Conservation (phyloP, 2,888 invertebrate species). For the Pristionchus arcanus region DNA sequence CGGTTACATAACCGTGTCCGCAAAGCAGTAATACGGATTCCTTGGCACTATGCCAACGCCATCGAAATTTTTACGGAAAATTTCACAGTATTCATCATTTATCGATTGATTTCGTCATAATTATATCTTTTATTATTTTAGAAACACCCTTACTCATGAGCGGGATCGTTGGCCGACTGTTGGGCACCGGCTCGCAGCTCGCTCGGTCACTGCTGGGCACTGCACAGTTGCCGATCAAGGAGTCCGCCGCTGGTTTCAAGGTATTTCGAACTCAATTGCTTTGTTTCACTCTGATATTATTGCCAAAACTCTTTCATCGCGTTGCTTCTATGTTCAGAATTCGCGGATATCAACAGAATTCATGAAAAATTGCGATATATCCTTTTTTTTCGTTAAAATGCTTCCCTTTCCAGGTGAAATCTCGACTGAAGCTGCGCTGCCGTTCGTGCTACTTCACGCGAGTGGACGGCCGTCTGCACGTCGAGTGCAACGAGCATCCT, state of each 20-base stretch:
- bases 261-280: not conserved
- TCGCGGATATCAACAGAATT: no score
- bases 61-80: not conserved
- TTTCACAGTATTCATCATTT: not conserved
- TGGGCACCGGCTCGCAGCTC: not conserved
- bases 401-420: conserved; percentile 64
- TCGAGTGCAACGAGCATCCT: conserved; percentile 73
- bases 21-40: not conserved
- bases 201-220: conserved; percentile 53
- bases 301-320: not conserved
- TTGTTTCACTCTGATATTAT: not conserved
- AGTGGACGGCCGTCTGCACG: conserved; percentile 74
- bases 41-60: not conserved
- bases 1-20: not conserved
- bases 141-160: conserved; percentile 46
- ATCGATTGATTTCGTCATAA: not conserved
- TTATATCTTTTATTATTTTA: not conserved
- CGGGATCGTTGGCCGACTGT: conserved; percentile 31
- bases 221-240: conserved; percentile 31
- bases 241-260: conserved; percentile 55
- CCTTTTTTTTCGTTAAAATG: not conserved
- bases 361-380: no score
- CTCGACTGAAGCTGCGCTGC: conserved; percentile 72
- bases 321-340: no score
- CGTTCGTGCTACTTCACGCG: conserved; percentile 72